Evolutionary conservation across 2,797 vertebrate genomes (phyloP), one percentile per base, ranked within the genome.

Genomic region (Phalloptychus januarius): DNA sequence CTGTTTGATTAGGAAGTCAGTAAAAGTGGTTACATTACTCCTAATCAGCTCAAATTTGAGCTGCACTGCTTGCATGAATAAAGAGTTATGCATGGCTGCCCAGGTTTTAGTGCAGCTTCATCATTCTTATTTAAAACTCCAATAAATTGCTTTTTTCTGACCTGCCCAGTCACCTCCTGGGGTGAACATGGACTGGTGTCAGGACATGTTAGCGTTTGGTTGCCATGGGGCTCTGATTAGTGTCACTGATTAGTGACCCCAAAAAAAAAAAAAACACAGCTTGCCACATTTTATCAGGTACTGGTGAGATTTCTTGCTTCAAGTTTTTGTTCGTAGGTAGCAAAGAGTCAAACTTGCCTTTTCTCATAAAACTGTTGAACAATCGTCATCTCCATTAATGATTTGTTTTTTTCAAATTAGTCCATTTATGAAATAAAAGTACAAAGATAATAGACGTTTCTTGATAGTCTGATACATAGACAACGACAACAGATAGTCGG

Each of bases 251-350:
- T n/a, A n/a, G 40, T 85, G 90, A 90, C 90, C 91, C 88, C 81
- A 84, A 91, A 92, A 90, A 88, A 91, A 92, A 90, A 88, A 16
- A 15, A 13, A 7, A 3, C 80, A 78, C 82, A 72, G 58, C 77
- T 85, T 77, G 72, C 82, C 67, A 79, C 13, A 48, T 69, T 76
- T 81, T 79, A 76, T 78, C 76, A 74, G 58, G 75, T 20, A 70
- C 23, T 11, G 46, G 46, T 72, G 65, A n/a, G 16, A 48, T 63
- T 72, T 78, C 50, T 33, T 71, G 25, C 15, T 42, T 38, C 10
- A 50, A 16, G 1, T 36, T 70, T 65, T 38, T 48, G 33, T 72
- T 20, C 16, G 13, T 71, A 20, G 23, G 36, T 28, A 13, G 38
- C 15, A 48, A 67, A 38, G 15, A 71, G 25, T 65, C 63, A 80